phyloP scores from a whole-genome alignment of 37 sponge, comb jelly and placozoan species.

The Oopsacas minuta region DNA sequence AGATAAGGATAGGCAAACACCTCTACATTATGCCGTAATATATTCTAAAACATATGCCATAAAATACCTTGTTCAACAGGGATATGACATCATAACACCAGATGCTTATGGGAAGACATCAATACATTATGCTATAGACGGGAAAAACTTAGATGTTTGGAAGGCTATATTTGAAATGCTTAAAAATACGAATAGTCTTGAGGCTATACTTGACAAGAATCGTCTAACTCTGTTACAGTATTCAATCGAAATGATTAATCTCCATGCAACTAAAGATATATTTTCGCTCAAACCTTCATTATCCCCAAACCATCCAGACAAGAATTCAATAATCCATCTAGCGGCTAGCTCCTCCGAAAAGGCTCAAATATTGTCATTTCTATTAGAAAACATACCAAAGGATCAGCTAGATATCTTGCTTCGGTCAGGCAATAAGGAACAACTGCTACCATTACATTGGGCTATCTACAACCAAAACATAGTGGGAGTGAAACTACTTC shows the following conservation, averaged over 20 bases:
- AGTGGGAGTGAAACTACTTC: neutral
- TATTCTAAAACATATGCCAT: neutral
- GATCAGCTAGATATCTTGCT: neutral
- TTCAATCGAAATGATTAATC: neutral
- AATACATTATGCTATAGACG: neutral
- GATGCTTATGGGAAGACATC: neutral
- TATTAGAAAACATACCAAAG: neutral
- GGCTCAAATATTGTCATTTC: neutral
- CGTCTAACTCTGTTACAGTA: neutral
- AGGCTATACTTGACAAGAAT: neutral
- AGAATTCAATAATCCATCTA: neutral
- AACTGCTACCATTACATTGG: neutral
- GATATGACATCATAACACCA: neutral
- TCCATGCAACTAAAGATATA: neutral
- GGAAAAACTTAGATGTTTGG: neutral
- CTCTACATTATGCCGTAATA: neutral
- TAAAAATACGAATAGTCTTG: neutral
- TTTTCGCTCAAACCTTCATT: neutral
- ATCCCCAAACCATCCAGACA: neutral
- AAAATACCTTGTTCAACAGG: neutral
- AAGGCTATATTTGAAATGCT: neutral
- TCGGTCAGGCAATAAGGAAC: neutral
- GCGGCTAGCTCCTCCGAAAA: neutral
- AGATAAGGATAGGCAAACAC: neutral
- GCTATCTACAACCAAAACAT: neutral